Evolutionary conservation across 2,888 invertebrate species (phyloP).

Genomic region (Protonemura montana): DNA sequence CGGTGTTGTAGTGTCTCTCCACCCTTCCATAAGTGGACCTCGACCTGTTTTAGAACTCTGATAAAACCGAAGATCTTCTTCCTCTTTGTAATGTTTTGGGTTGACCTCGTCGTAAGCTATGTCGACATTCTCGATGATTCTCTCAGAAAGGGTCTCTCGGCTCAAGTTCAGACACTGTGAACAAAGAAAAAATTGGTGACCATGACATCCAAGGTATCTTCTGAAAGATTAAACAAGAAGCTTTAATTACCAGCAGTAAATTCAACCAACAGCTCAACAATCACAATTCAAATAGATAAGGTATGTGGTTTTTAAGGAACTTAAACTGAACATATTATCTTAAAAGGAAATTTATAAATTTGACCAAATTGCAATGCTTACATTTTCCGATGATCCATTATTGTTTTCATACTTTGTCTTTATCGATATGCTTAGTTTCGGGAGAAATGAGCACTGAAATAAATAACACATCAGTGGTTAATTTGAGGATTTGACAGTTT

Average conservation of each 20-base stretch:
- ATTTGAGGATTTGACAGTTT: not conserved
- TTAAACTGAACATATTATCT: no score
- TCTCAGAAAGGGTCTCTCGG: conserved; percentile 74
- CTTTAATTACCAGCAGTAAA: no score
- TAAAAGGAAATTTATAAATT: no score
- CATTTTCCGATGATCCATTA: conserved; percentile 86
- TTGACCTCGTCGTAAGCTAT: conserved; percentile 88
- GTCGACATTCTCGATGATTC: conserved; percentile 82
- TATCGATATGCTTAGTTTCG: conserved; percentile 83
- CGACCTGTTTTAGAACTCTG: conserved; percentile 83
- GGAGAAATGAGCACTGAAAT: conserved; percentile 88
- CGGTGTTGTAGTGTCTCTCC: conserved; percentile 76
- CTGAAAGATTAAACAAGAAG: no score
- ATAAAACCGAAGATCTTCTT: conserved; percentile 86
- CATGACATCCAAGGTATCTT: no score
- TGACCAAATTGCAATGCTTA: conserved; percentile 61
- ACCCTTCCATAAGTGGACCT: conserved; percentile 84
- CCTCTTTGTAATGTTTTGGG: conserved; percentile 87
- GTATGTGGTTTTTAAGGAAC: no score
- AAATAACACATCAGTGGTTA: conserved; percentile 47
- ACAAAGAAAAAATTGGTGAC: no score
- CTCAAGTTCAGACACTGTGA: conserved; percentile 75
- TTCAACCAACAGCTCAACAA: no score
- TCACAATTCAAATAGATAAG: no score
- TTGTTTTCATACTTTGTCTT: conserved; percentile 91